Evolutionary conservation across 2,888 invertebrate species (phyloP).

Genomic region (Cantharis rufa): DNA sequence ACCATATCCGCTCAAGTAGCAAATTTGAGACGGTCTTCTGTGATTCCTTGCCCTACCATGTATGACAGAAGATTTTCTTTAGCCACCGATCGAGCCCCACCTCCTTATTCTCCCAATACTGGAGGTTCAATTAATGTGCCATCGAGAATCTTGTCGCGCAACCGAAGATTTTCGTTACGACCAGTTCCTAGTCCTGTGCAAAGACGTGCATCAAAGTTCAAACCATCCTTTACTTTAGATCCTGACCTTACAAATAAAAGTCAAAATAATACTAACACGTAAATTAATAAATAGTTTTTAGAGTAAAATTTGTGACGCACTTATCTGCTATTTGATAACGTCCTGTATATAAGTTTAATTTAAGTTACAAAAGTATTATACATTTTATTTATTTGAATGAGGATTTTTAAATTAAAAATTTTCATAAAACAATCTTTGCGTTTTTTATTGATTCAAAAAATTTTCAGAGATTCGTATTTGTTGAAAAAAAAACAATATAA

Average conservation of each 20-base stretch:
- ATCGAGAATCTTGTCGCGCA: neutral
- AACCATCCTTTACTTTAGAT: slow-evolving; percentile 16
- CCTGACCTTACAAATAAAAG: neutral
- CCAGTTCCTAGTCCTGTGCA: slow-evolving; percentile 31
- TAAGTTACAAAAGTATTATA: neutral
- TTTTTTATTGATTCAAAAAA: neutral
- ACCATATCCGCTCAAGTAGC: neutral
- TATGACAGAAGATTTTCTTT: slow-evolving; percentile 32
- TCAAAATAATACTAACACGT: neutral
- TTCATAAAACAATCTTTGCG: neutral
- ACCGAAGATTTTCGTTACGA: slow-evolving; percentile 48
- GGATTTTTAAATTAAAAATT: neutral
- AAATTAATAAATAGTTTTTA: neutral
- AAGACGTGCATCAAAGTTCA: slow-evolving; percentile 34
- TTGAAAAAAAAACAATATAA: neutral
- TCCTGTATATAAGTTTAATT: neutral
- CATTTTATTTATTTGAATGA: neutral
- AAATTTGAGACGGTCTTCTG: neutral
- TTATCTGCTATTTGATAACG: neutral
- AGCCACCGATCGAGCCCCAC: neutral
- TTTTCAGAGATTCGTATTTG: neutral
- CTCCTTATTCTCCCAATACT: slow-evolving; percentile 9
- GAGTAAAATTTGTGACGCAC: neutral
- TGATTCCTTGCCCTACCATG: neutral
- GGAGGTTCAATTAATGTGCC: neutral